A percentile compares a stretch with the other conserved stretches of the same genome.
Conservation (phyloP, 2,113 vertebrate genomes). For the Todiramphus saurophagus region DNA sequence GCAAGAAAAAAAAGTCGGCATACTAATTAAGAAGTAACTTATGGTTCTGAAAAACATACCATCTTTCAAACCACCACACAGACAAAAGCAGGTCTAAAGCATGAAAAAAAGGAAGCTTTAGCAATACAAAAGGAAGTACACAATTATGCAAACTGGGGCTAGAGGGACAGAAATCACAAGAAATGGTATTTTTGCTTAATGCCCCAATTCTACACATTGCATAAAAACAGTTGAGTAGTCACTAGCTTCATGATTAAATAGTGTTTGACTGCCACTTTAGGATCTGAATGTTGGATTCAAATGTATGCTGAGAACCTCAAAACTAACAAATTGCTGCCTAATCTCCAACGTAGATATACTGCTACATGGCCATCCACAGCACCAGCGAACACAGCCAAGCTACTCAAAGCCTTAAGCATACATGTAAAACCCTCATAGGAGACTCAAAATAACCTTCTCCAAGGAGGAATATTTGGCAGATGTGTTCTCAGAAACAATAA, state of each 20-base stretch:
- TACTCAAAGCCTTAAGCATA: background rate
- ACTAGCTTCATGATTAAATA: background rate
- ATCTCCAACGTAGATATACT: background rate
- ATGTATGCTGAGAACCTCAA: background rate
- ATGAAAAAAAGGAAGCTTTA: background rate
- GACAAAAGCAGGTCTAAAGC: background rate
- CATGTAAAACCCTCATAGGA: background rate
- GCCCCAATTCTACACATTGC: background rate
- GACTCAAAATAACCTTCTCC: background rate
- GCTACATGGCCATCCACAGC: background rate
- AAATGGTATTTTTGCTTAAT: background rate
- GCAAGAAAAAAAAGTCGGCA: background rate
- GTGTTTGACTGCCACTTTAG: background rate
- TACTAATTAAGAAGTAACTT: background rate
- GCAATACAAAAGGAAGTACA: slow-evolving; percentile 13
- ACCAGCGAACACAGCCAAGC: background rate
- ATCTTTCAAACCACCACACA: background rate
- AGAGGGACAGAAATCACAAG: background rate
- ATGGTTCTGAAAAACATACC: background rate
- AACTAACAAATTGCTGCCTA: background rate
- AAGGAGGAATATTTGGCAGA: background rate
- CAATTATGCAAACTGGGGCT: background rate
- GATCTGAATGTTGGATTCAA: background rate
- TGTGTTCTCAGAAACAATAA: background rate
- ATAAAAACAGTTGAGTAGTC: background rate